These are phyloP conservation scores for Trematomus bernacchii DNA, from an alignment of 2,797 vertebrate genomes.

Conservation along the genomic window DNA sequence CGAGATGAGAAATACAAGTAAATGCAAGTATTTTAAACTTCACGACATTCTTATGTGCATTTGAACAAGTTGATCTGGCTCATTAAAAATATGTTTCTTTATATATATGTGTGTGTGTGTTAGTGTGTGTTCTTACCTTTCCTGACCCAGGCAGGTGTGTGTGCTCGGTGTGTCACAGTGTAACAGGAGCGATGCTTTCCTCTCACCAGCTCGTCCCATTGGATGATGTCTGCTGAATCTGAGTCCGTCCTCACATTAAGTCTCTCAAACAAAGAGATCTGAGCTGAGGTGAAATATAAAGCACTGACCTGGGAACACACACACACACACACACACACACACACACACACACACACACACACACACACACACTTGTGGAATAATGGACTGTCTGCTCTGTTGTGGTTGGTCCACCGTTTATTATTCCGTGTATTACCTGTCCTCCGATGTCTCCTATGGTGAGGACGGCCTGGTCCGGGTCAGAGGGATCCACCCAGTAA, in stretches of 20 bases:
- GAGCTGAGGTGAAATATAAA: constrained; percentile 82
- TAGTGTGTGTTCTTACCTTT: constrained; percentile 80
- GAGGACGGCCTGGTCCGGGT: constrained; percentile 83
- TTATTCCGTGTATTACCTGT: constrained; percentile 76
- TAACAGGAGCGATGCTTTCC: constrained; percentile 85
- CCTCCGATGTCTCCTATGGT: constrained; percentile 87
- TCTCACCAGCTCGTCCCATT: constrained; percentile 85
- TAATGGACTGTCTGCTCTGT: too few relatives aligned
- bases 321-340: constrained; percentile 40
- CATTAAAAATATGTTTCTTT: neutral
- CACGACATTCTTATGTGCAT: neutral
- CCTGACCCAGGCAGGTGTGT: constrained; percentile 86
- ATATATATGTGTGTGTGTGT: neutral
- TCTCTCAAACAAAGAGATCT: constrained; percentile 82
- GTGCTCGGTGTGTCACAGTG: constrained; percentile 78
- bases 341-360: constrained; percentile 26
- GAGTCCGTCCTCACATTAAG: constrained; percentile 65
- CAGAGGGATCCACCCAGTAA: constrained; percentile 84
- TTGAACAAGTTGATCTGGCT: neutral
- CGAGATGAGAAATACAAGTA: too few relatives aligned
- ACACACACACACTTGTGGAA: constrained; percentile 3
- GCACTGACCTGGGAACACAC: constrained; percentile 79
- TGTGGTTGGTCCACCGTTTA: too few relatives aligned
- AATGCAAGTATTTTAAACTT: too few relatives aligned
- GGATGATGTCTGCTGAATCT: constrained; percentile 77